Conservation (phyloP, 2,113 vertebrate species). For the Caracal caracal region DNA sequence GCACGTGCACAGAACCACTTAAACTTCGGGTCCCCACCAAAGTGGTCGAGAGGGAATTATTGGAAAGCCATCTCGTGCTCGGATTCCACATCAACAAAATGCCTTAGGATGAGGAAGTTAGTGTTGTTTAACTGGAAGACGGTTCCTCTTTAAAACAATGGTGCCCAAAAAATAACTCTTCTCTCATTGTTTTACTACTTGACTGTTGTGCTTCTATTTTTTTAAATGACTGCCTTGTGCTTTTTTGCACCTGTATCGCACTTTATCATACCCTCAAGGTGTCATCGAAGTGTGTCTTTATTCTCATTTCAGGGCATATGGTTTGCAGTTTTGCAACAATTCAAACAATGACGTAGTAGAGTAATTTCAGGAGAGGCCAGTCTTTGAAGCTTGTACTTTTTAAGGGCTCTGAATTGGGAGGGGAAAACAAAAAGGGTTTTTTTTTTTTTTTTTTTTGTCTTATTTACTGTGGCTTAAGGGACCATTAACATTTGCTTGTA, state of each 20-base stretch:
- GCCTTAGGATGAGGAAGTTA: background rate
- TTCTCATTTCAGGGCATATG: constrained; percentile 44
- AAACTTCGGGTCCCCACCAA: background rate
- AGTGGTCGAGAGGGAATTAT: background rate
- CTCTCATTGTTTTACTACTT: constrained; percentile 25
- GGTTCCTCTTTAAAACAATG: background rate
- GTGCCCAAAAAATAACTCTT: background rate
- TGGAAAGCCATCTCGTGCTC: background rate
- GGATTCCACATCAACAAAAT: accelerated
- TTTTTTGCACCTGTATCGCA: background rate
- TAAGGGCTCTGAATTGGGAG: constrained; percentile 54
- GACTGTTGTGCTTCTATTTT: background rate
- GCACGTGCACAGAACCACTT: background rate
- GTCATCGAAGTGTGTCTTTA: background rate
- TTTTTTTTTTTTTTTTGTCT: background rate
- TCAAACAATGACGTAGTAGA: constrained; percentile 50
- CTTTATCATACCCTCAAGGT: background rate
- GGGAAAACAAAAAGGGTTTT: accelerated
- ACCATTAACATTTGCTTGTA: constrained; percentile 64
- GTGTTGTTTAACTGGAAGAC: background rate
- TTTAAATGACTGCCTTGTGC: background rate
- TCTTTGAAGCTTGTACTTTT: constrained; percentile 68
- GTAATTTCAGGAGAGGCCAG: constrained; percentile 40
- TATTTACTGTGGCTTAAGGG: constrained; percentile 65
- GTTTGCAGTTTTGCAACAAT: constrained; percentile 51